Evolutionary conservation across 1,140 invertebrate genomes (phyloP).

Genomic region (Cydia strobilella): DNA sequence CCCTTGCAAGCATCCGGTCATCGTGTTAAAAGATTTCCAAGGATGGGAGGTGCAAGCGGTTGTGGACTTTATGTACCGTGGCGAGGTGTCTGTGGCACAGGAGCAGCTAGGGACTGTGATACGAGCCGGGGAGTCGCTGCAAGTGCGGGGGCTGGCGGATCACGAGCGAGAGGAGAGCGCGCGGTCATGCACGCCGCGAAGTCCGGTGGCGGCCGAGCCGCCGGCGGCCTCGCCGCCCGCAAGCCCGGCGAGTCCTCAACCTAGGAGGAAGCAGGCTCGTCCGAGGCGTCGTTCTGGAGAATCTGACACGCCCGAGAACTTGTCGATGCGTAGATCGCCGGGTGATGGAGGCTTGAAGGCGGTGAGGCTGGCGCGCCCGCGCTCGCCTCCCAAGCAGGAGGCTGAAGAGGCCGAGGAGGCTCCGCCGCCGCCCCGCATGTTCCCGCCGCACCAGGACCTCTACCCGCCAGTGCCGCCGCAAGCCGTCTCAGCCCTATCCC

Average conservation of each 20-base stretch:
- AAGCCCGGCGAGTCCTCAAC: constrained; percentile 86
- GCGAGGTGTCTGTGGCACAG: constrained; percentile 92
- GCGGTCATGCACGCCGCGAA: constrained; percentile 79
- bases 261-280: constrained; percentile 89
- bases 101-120: constrained; percentile 90
- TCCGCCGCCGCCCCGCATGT: constrained; percentile 77
- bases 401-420: constrained; percentile 65
- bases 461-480: constrained; percentile 85
- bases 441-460: constrained; percentile 81
- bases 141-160: constrained; percentile 88
- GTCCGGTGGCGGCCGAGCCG: constrained; percentile 79
- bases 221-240: constrained; percentile 70
- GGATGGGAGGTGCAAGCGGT: constrained; percentile 93
- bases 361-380: constrained; percentile 67
- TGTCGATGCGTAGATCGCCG: constrained; percentile 81
- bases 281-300: constrained; percentile 91
- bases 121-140: constrained; percentile 91
- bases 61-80: constrained; percentile 95
- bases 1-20: constrained; percentile 96
- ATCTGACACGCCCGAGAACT: constrained; percentile 72
- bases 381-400: constrained; percentile 66
- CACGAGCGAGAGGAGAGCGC: constrained; percentile 81
- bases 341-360: constrained; percentile 81
- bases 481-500: constrained; percentile 86
- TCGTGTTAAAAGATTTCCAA: constrained; percentile 93